Conservation (phyloP, 1,140 invertebrate genomes). For the Piezodorus guildinii region DNA sequence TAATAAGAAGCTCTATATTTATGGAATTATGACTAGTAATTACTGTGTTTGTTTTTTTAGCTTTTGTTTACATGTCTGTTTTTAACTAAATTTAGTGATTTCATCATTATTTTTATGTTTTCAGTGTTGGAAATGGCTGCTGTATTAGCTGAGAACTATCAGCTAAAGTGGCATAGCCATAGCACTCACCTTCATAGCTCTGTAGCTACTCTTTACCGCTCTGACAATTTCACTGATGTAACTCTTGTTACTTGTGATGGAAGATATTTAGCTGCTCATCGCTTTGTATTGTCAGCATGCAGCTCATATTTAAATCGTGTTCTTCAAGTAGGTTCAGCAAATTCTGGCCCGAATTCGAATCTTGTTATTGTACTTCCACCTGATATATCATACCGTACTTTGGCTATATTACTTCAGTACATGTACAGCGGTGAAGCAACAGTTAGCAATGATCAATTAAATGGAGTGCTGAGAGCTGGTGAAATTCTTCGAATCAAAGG, state of each 20-base stretch:
- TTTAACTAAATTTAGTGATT: not conserved
- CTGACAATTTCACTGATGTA: constrained; percentile 73
- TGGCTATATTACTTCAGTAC: constrained; percentile 71
- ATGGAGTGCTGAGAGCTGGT: constrained; percentile 62
- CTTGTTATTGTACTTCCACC: constrained; percentile 66
- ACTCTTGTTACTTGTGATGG: constrained; percentile 68
- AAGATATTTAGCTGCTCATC: constrained; percentile 69
- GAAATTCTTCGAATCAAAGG: constrained; percentile 56
- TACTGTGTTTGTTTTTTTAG: not conserved
- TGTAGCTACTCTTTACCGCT: constrained; percentile 61
- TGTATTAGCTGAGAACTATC: constrained; percentile 55
- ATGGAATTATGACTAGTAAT: not conserved
- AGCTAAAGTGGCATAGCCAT: constrained; percentile 77
- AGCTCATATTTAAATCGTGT: constrained; percentile 46
- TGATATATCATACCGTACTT: constrained; percentile 61
- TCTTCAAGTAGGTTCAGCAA: constrained; percentile 41
- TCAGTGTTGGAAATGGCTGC: constrained; percentile 15
- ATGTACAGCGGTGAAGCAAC: constrained; percentile 79
- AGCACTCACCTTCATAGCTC: constrained; percentile 64
- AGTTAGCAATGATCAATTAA: constrained; percentile 68
- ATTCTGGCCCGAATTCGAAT: constrained; percentile 43
- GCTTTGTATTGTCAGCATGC: constrained; percentile 74
- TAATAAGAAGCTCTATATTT: too few species aligned
- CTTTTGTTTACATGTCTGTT: not conserved
- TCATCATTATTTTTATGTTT: not conserved